These are phyloP conservation scores for Brachyopa scutellaris DNA, from an alignment of 2,888 invertebrate genomes.

Conservation along the genomic window DNA sequence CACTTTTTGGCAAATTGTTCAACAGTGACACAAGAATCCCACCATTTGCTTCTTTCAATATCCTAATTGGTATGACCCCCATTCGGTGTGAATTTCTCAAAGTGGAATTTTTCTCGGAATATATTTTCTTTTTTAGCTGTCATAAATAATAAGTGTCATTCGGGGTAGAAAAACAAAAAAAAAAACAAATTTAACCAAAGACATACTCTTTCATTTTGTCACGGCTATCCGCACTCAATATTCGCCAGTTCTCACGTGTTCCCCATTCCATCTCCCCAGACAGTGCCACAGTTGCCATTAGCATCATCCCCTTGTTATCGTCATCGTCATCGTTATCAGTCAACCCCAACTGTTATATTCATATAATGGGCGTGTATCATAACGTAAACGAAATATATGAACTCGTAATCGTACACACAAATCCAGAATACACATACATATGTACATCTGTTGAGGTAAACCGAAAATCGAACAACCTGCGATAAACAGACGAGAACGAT, in stretches of 20 bases:
- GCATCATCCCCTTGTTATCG: not conserved
- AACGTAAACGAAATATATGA: not conserved
- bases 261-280: not conserved
- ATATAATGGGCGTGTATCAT: conserved; percentile 11
- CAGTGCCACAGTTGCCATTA: not conserved
- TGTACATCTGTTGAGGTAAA: not conserved
- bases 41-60: not conserved
- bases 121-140: not conserved
- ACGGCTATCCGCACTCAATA: too few relatives aligned
- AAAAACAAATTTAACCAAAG: not conserved
- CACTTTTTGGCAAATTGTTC: not conserved
- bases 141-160: not conserved
- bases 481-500: too few relatives aligned
- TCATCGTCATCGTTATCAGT: not conserved
- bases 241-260: conserved; percentile 1
- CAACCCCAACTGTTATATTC: not conserved
- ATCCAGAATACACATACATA: not conserved
- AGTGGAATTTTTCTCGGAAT: not conserved
- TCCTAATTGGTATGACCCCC: not conserved
- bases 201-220: too few relatives aligned
- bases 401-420: too few relatives aligned
- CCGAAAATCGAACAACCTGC: not conserved
- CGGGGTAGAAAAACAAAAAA: too few relatives aligned
- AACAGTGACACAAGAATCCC: not conserved
- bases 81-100: not conserved